phyloP scores from a whole-genome alignment of 2,888 invertebrate species.

The Zhengitettix transpicula region DNA sequence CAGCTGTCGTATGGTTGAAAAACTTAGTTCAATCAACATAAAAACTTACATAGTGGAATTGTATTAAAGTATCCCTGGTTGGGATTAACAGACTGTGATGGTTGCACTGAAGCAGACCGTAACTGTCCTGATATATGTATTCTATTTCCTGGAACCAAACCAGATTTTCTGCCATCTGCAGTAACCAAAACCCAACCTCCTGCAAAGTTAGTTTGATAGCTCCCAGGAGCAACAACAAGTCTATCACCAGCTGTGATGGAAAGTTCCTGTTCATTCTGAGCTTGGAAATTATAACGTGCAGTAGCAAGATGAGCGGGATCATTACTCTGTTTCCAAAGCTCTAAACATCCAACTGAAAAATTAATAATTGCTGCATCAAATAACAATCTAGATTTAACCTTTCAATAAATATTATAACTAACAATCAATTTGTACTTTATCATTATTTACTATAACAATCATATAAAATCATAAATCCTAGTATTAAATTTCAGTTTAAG shows the following conservation, averaged over 20 bases:
- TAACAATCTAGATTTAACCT: too few relatives aligned
- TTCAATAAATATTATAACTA: too few relatives aligned
- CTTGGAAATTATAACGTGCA: constrained; percentile 59
- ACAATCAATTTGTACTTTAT: too few relatives aligned
- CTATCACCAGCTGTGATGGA: constrained; percentile 59
- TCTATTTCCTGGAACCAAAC: constrained; percentile 48
- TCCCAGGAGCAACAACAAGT: constrained; percentile 66
- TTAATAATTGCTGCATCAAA: too few relatives aligned
- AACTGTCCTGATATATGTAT: constrained; percentile 16
- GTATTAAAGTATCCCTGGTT: too few relatives aligned
- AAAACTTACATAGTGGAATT: too few relatives aligned
- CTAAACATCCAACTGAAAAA: constrained; percentile 25
- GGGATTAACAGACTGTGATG: not conserved
- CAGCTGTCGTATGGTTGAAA: too few relatives aligned
- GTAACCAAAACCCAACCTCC: constrained; percentile 52
- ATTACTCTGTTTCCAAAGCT: constrained; percentile 33
- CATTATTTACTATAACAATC: too few relatives aligned
- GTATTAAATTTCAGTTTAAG: too few relatives aligned
- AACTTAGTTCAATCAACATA: too few relatives aligned
- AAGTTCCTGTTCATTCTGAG: constrained; percentile 55
- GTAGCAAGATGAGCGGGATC: constrained; percentile 43
- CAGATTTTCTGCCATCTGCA: constrained; percentile 37
- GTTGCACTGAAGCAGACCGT: not conserved
- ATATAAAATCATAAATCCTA: too few relatives aligned
- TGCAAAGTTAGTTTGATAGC: constrained; percentile 56